Evolutionary conservation across 2,888 invertebrate genomes (phyloP), one percentile per base, ranked within the genome.

Genomic region (Tridacna crocea): DNA sequence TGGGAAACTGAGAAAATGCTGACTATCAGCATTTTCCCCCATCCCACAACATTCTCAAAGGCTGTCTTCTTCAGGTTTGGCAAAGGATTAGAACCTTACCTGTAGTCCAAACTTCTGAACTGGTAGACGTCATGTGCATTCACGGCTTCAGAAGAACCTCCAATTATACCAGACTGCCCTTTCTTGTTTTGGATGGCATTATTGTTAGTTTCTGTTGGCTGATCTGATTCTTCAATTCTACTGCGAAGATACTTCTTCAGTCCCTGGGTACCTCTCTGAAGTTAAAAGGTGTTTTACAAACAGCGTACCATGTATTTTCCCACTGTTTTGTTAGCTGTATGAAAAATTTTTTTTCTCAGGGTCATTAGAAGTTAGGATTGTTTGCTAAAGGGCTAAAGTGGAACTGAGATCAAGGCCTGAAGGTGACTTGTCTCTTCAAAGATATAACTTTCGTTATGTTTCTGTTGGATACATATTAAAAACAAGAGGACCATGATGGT

Each of bases 261-360:
- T 80, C 97, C 95, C 46, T 92, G 96, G 0, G 98, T 97, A n/a
- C 98, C 98, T 81, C 97, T 96, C 94, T 22, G 26, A 51, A 47
- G 19, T 48, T n/a, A 22, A 63, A 15, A 36, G 36, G 36, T 36
- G 36, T 36, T 2, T 36, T 36, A 36, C 36, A 36, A 4, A 36
- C 36, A 36, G 36, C 3, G 36, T 36, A 36, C 36, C 2, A 2
- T 36, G 36, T 36, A 36, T 36, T 36, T 36, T 36, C n/a, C n/a
- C 36, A 36, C 36, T 36, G 36, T 36, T 2, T 36, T 2, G 2
- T 36, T 8, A 36, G 2, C 36, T 36, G 2, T 36, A 36, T 36
- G 36, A 36, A 36, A 36, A 36, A 8, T 36, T n/a, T n/a, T n/a
- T n/a, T n/a, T n/a, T n/a, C n/a, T n/a, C n/a, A n/a, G n/a, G n/a